Percentiles rank a stretch among this genome's conserved stretches.
phyloP scores from a whole-genome alignment of 2,888 invertebrate species.

The Limnephilus auricula region DNA sequence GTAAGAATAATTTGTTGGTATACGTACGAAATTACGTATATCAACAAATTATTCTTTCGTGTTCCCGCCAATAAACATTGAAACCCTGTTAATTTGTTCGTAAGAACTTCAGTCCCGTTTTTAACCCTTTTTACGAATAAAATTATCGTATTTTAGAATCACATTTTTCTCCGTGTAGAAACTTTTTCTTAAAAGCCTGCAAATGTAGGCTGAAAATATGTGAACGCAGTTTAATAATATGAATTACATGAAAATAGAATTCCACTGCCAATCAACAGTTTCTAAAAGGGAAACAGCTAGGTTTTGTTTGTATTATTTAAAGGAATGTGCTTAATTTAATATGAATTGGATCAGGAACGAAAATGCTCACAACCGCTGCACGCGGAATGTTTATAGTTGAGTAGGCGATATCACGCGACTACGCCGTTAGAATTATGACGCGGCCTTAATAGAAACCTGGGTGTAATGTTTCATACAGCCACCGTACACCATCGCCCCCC shows the following conservation, averaged over 20 bases:
- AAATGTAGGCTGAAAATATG: background rate
- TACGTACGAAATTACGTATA: too few relatives aligned
- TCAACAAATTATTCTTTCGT: too few relatives aligned
- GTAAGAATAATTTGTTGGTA: too few relatives aligned
- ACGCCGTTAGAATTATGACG: conserved; percentile 64
- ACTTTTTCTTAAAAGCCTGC: too few relatives aligned
- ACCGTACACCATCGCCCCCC: conserved; percentile 54
- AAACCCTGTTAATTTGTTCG: too few relatives aligned
- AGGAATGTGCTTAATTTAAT: background rate
- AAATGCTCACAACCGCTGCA: conserved; percentile 37
- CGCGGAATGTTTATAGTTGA: conserved; percentile 44
- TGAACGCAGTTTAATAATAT: background rate
- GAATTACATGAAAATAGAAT: background rate
- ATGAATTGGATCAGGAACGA: background rate
- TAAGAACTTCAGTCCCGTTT: too few relatives aligned
- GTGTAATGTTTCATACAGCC: conserved; percentile 66
- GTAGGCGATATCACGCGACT: conserved; percentile 45
- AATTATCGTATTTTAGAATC: too few relatives aligned
- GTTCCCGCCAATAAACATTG: too few relatives aligned
- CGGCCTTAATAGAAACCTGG: conserved; percentile 66
- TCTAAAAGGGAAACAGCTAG: background rate
- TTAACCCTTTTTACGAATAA: too few relatives aligned
- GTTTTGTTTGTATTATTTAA: background rate
- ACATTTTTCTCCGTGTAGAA: too few relatives aligned
- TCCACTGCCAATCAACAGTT: background rate